Evolutionary conservation across 35 echinoderm and acorn worm species (phyloP).

Genomic region (Patiria miniata): DNA sequence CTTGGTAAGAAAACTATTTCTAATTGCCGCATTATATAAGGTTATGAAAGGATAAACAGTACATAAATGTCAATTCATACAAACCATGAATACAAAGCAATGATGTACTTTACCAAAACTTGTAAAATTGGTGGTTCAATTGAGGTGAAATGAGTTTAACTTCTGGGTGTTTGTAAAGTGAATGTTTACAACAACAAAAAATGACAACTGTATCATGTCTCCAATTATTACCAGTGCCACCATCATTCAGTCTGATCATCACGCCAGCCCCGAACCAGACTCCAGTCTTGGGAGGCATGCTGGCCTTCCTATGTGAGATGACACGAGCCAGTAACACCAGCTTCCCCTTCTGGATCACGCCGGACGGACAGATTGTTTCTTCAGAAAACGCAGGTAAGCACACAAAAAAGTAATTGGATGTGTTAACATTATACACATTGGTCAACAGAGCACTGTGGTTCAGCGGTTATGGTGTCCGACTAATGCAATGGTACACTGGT

Average conservation of each 20-base stretch:
- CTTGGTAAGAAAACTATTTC: background rate
- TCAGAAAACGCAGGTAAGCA: background rate
- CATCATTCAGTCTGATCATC: conserved; percentile 71
- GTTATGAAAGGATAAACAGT: too few species aligned
- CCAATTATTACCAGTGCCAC: conserved; percentile 24
- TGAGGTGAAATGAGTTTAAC: background rate
- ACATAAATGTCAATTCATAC: background rate
- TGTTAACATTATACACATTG: too few species aligned
- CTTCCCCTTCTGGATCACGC: conserved; percentile 64
- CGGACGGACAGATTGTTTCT: conserved; percentile 2
- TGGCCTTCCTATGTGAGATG: conserved; percentile 89
- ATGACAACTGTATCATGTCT: background rate
- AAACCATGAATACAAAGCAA: background rate
- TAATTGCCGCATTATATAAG: too few species aligned
- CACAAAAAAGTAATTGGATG: too few species aligned
- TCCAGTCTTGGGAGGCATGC: conserved; percentile 42
- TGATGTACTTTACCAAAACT: background rate
- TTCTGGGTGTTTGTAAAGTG: background rate
- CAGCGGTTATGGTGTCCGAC: too few species aligned
- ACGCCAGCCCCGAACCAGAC: conserved; percentile 51
- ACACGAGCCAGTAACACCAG: conserved; percentile 14
- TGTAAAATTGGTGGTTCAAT: background rate
- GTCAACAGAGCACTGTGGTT: too few species aligned
- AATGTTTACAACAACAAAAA: background rate
- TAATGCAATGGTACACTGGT: too few species aligned